Evolutionary conservation across 2,888 invertebrate species (phyloP), one percentile per base, ranked within the genome.

Genomic region (Dendrolimus houi): DNA sequence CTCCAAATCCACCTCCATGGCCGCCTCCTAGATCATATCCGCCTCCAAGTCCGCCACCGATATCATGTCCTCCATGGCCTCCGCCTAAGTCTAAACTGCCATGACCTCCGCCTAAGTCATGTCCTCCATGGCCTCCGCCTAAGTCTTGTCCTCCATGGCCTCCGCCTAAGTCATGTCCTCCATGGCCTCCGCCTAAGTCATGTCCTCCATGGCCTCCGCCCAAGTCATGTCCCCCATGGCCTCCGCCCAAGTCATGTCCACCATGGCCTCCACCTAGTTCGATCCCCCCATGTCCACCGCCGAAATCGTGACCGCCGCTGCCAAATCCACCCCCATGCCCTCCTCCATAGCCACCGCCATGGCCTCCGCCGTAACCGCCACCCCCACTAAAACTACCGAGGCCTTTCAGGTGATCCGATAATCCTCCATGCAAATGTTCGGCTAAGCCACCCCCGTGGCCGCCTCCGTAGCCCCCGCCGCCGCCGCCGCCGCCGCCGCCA

Each of bases 221-320:
- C 2, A 47, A 12, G 47, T 47, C 47, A 10, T 10, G 12, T 10
- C 47, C 12, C 9, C 47, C 47, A 12, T 47, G 47, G 12, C 47
- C 47, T 47, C 47, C 47, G 2, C 47, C 47, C 9, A 47, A 47
- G 9, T 12, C 47, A 47, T 47, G 47, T 9, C 47, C 47, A 10
- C 47, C 73, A 17, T 68, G 64, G 53, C 69, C 70, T 58, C 71
- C 71, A 17, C 72, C 72, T 14, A 66, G 67, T 53, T 64, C 54
- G 9, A 29, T 66, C 41, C 68, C 64, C 41, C 60, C 58, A 53
- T 56, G 56, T 10, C 59, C 58, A 2, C 61, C 59, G 40, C 58
- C 59, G 10, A 56, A 55, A 59, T 77, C 71, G 94, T 93, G 92
- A 41, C 74, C 77, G 9, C 74, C 72, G 14, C 74, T 75, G 9